These are phyloP conservation scores for Epistrophella euchroma DNA, from an alignment of 2,888 invertebrate genomes.

Conservation along the genomic window DNA sequence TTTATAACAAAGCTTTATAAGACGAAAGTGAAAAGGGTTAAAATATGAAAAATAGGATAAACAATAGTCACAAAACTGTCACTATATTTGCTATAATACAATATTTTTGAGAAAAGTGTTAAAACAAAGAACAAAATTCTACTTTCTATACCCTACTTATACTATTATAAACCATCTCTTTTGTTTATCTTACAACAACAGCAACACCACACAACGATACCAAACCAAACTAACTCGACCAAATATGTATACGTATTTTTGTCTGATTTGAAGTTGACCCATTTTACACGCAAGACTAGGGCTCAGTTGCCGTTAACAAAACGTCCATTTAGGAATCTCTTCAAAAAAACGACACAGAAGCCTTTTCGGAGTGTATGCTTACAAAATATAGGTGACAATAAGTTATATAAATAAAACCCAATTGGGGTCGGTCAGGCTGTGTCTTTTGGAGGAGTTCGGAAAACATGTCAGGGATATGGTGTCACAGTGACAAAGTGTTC, in stretches of 20 bases:
- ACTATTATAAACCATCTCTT: neutral
- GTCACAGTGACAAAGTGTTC: constrained; percentile 49
- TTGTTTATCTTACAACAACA: constrained; percentile 29
- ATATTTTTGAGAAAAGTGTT: constrained; percentile 4
- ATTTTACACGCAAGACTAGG: constrained; percentile 61
- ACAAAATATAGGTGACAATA: constrained; percentile 46
- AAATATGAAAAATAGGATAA: neutral
- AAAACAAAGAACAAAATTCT: neutral
- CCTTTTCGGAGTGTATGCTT: constrained; percentile 14
- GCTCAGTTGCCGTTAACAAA: constrained; percentile 51
- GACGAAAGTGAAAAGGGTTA: constrained; percentile 1
- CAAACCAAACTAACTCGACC: neutral
- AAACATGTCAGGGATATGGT: constrained; percentile 52
- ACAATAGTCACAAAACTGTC: constrained; percentile 3
- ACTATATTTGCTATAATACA: neutral
- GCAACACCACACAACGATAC: neutral
- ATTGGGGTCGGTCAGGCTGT: constrained; percentile 60
- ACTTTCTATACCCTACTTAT: neutral
- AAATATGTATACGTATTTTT: neutral
- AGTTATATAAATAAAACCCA: constrained; percentile 64
- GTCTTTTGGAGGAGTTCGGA: constrained; percentile 31
- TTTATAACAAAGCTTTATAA: neutral
- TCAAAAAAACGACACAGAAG: constrained; percentile 24
- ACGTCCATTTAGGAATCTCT: constrained; percentile 37
- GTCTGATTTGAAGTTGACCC: constrained; percentile 67